phyloP scores from a whole-genome alignment of 2,888 invertebrate species.

The Pycnomerus fuliginosus region DNA sequence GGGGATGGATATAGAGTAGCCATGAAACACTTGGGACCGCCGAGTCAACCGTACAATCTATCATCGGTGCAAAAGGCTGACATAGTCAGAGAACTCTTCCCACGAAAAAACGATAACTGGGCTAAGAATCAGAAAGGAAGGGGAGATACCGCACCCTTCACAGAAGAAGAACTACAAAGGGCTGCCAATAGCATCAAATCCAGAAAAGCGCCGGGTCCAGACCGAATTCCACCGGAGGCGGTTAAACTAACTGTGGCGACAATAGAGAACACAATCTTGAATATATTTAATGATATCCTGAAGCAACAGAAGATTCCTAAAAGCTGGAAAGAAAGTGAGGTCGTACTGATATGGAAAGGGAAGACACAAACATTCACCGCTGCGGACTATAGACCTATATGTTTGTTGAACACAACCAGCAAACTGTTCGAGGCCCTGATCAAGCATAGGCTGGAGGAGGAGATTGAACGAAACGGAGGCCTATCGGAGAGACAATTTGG shows the following conservation, averaged over 20 bases:
- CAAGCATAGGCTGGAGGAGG: conserved; percentile 23
- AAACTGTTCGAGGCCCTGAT: conserved; percentile 35
- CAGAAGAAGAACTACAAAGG: conserved; percentile 15
- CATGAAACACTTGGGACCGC: not conserved
- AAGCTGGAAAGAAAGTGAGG: conserved; percentile 25
- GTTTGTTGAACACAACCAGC: conserved; percentile 30
- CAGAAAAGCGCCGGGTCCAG: conserved; percentile 29
- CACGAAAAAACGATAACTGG: not conserved
- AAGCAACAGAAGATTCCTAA: conserved; percentile 15
- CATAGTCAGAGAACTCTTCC: not conserved
- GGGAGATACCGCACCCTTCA: not conserved
- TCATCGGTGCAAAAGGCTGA: not conserved
- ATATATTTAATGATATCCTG: conserved; percentile 15
- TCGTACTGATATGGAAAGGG: conserved; percentile 16
- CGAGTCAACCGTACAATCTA: not conserved
- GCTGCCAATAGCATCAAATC: conserved; percentile 17
- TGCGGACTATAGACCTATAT: conserved; percentile 28
- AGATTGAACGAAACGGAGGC: conserved; percentile 17
- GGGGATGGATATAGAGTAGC: conserved; percentile 1
- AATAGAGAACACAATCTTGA: conserved; percentile 7
- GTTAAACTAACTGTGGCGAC: conserved; percentile 16
- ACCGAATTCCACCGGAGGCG: conserved; percentile 29
- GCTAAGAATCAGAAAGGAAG: not conserved
- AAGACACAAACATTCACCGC: too few species aligned
- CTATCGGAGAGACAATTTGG: conserved; percentile 25